Base-by-base conservation (phyloP, 2,888 invertebrate genomes). In the Himalopsyche anomala region DNA sequence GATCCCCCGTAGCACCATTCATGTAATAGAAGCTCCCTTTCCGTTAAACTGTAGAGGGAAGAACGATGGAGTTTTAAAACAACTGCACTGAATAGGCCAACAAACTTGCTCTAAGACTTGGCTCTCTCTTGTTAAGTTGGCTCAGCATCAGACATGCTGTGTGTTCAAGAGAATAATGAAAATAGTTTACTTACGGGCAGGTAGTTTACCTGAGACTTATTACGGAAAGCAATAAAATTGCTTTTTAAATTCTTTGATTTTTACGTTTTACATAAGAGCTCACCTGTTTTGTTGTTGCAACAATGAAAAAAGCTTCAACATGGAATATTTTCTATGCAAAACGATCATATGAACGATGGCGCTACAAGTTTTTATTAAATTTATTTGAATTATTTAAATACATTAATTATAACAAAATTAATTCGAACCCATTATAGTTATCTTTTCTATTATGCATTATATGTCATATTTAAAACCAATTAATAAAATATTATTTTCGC, bases 31-130 rank as follows among this genome's bases (percentile, higher is more conserved):
- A 80, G 62, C 83, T 85, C 74, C 85, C 83, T 85, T 85, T 62
- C 56, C 80, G 83, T 82, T 84, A 82, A 86, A 84, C 86, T 81
- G 86, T 82, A 62, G 54, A 85, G 87, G 81, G 38, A 84, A 74
- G 84, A 83, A 83, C 82, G 84, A 82, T 45, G 80, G 51, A 87
- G 86, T 87, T 87, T 87, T 84, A 87, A 86, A 87, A 87, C 87
- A 87, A 87, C 87, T 87, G 87, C 87, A 87, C 82, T 79, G 80
- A 87, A 86, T 87, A 84, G 84, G 84, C 87, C 84, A 84, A 84
- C 87, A 84, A 87, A 87, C 85, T 87, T 87, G 40, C 80, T 51
- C 40, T 45, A 74, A 74, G 85, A 83, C 85, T 85, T 84, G 84
- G 84, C 81, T 82, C 84, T 81, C 87, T 80, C 87, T 85, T 87